Percentiles rank a stretch among this genome's conserved stretches.
Conservation (phyloP, 2,113 vertebrate species). For the Gallinago undulata region DNA sequence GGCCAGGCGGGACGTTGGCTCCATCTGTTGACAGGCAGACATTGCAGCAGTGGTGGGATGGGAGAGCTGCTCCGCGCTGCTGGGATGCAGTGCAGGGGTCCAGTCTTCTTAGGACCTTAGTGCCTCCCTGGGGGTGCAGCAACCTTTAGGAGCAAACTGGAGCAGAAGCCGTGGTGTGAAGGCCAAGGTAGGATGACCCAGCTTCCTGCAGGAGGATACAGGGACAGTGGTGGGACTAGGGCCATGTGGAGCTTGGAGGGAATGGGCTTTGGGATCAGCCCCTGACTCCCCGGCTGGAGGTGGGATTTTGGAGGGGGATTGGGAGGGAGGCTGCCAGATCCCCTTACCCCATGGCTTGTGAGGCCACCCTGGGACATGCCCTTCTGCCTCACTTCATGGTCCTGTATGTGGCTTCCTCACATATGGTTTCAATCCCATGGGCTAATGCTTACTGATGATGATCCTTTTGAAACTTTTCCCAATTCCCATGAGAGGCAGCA, state of each 20-base stretch:
- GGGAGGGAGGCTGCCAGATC: background rate
- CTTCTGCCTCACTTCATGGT: background rate
- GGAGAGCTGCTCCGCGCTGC: background rate
- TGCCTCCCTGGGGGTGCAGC: background rate
- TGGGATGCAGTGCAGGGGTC: background rate
- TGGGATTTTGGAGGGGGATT: background rate
- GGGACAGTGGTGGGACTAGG: fast-evolving
- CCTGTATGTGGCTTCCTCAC: background rate
- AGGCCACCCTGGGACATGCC: background rate
- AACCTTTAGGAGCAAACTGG: background rate
- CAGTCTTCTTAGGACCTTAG: fast-evolving
- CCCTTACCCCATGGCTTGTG: background rate
- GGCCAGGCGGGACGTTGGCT: background rate
- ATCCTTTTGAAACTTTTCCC: conserved; percentile 18
- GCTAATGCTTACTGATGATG: background rate
- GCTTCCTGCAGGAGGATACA: background rate
- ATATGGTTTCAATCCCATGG: background rate
- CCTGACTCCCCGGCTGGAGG: background rate
- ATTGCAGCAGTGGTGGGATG: background rate
- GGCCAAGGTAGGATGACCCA: too few species aligned
- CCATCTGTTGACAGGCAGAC: conserved; percentile 7
- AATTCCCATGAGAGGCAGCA: background rate
- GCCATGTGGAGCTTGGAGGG: fast-evolving
- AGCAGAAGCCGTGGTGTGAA: background rate
- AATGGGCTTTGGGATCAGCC: background rate